Percentiles rank a stretch among this genome's conserved stretches.
These are phyloP conservation scores for Podarcis siculus DNA, from an alignment of 2,797 vertebrate species.

Conservation along the genomic window DNA sequence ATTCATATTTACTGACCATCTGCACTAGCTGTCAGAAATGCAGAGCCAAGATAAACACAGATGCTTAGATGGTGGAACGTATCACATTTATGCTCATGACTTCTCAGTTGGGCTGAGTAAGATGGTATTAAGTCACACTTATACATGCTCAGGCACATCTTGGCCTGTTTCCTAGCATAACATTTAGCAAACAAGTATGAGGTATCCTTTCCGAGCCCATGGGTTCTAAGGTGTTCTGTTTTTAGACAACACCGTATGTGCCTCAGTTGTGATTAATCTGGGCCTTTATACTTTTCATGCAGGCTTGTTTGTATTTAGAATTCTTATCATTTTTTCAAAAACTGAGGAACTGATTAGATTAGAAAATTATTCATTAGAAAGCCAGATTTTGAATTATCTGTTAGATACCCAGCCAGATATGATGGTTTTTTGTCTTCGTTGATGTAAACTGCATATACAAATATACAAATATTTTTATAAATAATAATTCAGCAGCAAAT, in stretches of 20 bases:
- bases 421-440: no score
- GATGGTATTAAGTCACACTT: not conserved
- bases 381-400: not conserved
- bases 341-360: not conserved
- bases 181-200: not conserved
- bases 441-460: no score
- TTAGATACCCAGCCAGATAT: not conserved
- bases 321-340: not conserved
- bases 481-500: no score
- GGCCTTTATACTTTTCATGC: no score
- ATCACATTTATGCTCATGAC: not conserved
- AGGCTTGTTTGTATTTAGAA: not conserved
- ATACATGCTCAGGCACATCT: slow-evolving; percentile 11
- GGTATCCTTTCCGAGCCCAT: not conserved
- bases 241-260: not conserved
- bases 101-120: not conserved
- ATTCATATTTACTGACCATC: slow-evolving; percentile 23
- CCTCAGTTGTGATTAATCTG: not conserved
- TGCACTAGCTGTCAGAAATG: slow-evolving; percentile 9
- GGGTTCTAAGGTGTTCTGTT: not conserved
- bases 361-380: not conserved
- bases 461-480: no score
- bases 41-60: slow-evolving; percentile 26
- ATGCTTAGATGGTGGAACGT: slow-evolving; percentile 4
- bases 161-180: slow-evolving; percentile 11